Conservation (phyloP, 1,140 invertebrate species). For the Drosophila saltans region DNA sequence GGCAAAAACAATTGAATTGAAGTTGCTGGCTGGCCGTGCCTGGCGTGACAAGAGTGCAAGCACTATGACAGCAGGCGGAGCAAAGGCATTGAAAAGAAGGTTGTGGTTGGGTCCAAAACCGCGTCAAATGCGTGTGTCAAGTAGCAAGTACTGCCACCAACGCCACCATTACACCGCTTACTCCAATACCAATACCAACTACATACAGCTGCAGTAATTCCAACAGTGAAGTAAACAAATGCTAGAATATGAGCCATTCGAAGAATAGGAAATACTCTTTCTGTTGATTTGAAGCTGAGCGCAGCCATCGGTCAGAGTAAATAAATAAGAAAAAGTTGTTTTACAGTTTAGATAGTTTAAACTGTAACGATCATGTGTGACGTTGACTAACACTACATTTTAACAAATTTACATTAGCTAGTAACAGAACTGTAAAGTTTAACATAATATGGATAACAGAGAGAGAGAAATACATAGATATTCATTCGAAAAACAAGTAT, state of each 20-base stretch:
- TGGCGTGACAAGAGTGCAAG: conserved; percentile 75
- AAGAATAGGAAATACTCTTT: background rate
- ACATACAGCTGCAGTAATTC: background rate
- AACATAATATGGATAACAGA: too few relatives aligned
- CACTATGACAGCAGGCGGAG: conserved; percentile 26
- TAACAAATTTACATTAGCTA: too few relatives aligned
- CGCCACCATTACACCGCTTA: background rate
- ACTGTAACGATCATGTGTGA: too few relatives aligned
- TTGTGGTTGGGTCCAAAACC: conserved; percentile 21
- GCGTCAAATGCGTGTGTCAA: conserved; percentile 57
- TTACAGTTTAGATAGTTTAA: too few relatives aligned
- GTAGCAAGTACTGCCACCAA: conserved; percentile 26
- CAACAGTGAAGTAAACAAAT: background rate
- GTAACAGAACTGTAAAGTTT: too few relatives aligned
- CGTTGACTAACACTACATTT: too few relatives aligned
- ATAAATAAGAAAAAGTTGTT: too few relatives aligned
- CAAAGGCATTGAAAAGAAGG: background rate
- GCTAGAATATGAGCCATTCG: background rate
- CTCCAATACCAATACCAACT: conserved; percentile 16
- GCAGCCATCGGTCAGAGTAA: too few relatives aligned
- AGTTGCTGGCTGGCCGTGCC: conserved; percentile 68
- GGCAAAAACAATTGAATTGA: conserved; percentile 75
- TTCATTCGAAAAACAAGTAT: too few relatives aligned
- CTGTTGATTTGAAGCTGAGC: too few relatives aligned
- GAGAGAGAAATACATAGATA: too few relatives aligned